Evolutionary conservation across 2,113 vertebrate species (phyloP), one percentile per base, ranked within the genome.

Genomic region (Manacus vitellinus): DNA sequence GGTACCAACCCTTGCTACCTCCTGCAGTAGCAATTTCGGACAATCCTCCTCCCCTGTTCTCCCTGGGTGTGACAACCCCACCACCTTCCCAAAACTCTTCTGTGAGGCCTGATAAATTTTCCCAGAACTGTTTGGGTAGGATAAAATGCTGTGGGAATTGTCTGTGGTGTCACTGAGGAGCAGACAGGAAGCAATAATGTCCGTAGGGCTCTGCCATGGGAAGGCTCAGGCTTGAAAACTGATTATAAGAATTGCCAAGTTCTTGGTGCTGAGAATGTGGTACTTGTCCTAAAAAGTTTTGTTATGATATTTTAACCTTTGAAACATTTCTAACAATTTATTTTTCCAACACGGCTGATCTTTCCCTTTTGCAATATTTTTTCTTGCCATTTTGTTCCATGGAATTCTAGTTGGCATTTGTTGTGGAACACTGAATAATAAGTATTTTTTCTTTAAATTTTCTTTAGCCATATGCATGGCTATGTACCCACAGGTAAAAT

Each of bases 1-100:
- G 37, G 49, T 56, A 5, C 11, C 84, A 41, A n/a, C 24, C 71
- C 6, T 66, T 1, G 16, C 8, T 15, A 4, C 6, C 12, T 10
- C n/a, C 63, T 25, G 47, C 33, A 28, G 86, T 70, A 62, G 39
- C 52, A 8, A 4, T 2, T n/a, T 2, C 21, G 12, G 31, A 43
- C 24, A 24, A 6, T 22, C 14, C 21, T 12, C 13, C 33, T 2
- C 6, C 25, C 33, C 25, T 10, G 20, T 21, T 8, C 7, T 3
- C 1, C 1, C 31, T 10, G 17, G 19, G 18, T 0, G 1, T 0
- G 19, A 12, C 35, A 18, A 3, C 22, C 23, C 65, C 23, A 1
- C 5, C 15, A 7, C 51, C n/a, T 63, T 39, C 44, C 68, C 28
- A 7, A 4, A 59, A 61, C 14, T 5, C 70, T 51, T 63, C 49